phyloP scores from a whole-genome alignment of 2,888 invertebrate species.

The Caradrina kadenii region DNA sequence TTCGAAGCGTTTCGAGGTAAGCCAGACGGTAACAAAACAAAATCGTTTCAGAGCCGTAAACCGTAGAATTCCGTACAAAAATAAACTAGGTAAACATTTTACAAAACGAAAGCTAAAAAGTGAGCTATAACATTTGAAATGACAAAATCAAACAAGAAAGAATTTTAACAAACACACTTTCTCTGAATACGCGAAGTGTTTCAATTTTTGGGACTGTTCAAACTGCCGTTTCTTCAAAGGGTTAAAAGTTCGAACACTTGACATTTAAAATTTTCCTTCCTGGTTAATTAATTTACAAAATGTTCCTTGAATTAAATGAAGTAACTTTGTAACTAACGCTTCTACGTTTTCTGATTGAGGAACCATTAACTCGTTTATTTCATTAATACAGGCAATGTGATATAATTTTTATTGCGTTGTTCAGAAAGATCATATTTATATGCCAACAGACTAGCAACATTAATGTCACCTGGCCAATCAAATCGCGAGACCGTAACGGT shows the following conservation, averaged over 20 bases:
- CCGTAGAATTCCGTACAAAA: slow-evolving; percentile 52
- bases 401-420: neutral
- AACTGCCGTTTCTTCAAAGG: neutral
- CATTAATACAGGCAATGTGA: neutral
- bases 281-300: neutral
- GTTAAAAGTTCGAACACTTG: neutral
- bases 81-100: slow-evolving; percentile 57
- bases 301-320: neutral
- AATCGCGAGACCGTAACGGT: neutral
- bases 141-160: slow-evolving; percentile 33
- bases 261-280: neutral
- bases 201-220: slow-evolving; percentile 12
- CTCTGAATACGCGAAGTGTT: slow-evolving; percentile 32
- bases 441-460: neutral
- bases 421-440: neutral
- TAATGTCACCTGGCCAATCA: neutral
- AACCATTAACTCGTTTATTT: neutral
- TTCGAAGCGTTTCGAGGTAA: slow-evolving; percentile 43
- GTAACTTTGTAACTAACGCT: neutral
- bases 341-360: too few relatives aligned
- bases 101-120: slow-evolving; percentile 54
- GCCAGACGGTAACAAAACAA: slow-evolving; percentile 55
- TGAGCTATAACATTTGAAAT: slow-evolving; percentile 47
- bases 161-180: slow-evolving; percentile 11
- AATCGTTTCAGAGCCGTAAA: slow-evolving; percentile 53